Percentiles rank a stretch among this genome's conserved stretches.
These are phyloP conservation scores for Galeopterus variegatus DNA, from an alignment of 2,113 vertebrate species.

Conservation along the genomic window DNA sequence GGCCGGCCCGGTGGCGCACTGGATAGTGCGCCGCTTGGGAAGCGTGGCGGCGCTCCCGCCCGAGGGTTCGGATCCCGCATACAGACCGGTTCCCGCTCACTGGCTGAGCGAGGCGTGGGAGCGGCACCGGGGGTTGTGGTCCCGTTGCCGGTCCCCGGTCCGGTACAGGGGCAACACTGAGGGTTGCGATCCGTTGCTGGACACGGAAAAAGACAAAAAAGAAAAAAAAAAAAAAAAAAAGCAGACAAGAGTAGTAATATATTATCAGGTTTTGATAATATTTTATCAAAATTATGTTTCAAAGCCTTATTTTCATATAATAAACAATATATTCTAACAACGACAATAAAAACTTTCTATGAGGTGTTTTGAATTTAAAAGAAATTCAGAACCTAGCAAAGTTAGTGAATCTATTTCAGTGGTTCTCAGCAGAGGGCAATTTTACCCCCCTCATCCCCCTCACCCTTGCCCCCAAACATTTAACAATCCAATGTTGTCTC, in stretches of 20 bases:
- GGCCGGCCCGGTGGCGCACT: too few relatives aligned
- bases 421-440: not conserved
- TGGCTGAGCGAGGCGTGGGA: too few relatives aligned
- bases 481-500: conserved; percentile 27
- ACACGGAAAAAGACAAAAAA: too few relatives aligned
- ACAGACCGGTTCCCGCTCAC: too few relatives aligned
- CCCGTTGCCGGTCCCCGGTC: too few relatives aligned
- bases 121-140: too few relatives aligned
- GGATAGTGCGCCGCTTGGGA: too few relatives aligned
- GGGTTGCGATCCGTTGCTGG: too few relatives aligned
- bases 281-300: conserved; percentile 40
- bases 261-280: not conserved
- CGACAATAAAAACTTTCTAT: not conserved
- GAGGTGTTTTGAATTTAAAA: not conserved
- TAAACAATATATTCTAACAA: conserved; percentile 41
- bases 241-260: not conserved
- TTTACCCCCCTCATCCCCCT: not conserved
- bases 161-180: too few relatives aligned
- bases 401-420: conserved; percentile 32
- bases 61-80: too few relatives aligned
- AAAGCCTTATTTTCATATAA: not conserved
- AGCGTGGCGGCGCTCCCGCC: too few relatives aligned
- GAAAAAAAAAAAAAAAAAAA: too few relatives aligned
- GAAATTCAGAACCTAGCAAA: conserved; percentile 30
- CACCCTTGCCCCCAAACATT: not conserved